Evolutionary conservation across 35 echinoderm and acorn worm species (phyloP).

Genomic region (Anneissia japonica): DNA sequence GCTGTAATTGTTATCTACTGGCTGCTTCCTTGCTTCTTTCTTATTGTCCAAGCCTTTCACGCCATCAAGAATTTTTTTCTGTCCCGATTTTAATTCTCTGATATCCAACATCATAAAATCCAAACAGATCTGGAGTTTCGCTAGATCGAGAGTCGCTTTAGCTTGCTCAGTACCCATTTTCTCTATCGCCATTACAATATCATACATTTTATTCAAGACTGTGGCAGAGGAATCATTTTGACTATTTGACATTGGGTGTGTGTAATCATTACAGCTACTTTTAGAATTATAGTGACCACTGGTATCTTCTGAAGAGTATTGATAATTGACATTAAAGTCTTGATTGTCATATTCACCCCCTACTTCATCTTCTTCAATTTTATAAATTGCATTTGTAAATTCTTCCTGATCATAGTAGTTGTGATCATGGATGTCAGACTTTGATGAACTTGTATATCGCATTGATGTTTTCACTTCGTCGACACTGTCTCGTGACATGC

Average conservation of each 20-base stretch:
- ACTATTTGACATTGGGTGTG: neutral
- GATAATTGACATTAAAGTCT: no score
- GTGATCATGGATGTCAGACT: neutral
- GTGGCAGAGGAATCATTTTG: neutral
- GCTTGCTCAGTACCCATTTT: neutral
- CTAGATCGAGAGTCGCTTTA: neutral
- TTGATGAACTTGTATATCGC: neutral
- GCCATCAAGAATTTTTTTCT: neutral
- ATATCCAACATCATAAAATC: neutral
- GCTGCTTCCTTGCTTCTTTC: neutral
- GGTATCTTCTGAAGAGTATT: neutral
- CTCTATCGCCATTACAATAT: neutral
- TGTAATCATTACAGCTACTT: neutral
- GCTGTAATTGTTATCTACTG: neutral
- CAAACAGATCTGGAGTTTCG: neutral
- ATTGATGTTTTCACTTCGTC: neutral
- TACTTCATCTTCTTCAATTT: neutral
- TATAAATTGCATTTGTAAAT: neutral
- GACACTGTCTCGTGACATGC: neutral
- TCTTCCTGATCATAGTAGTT: neutral
- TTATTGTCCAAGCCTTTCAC: neutral
- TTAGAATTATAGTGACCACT: neutral
- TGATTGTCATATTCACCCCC: neutral
- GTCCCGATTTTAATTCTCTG: neutral
- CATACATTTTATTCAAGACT: neutral